Percentiles rank a stretch among this genome's conserved stretches.
These are phyloP conservation scores for Cheilosia grossa DNA, from an alignment of 2,888 invertebrate species.

Conservation along the genomic window DNA sequence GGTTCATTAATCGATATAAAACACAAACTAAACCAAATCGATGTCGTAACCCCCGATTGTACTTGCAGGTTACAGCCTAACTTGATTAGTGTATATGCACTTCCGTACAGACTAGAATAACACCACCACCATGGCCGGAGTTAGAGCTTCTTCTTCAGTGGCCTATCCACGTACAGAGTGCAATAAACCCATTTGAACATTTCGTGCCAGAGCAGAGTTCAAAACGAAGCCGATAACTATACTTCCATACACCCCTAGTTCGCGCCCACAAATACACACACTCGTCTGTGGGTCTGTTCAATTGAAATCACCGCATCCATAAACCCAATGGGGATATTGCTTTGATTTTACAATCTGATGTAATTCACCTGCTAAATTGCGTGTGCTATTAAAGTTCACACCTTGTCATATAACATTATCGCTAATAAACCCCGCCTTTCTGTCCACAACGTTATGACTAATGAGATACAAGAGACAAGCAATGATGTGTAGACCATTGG, in stretches of 20 bases:
- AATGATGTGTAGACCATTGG: conserved; percentile 15
- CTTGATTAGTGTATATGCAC: conserved; percentile 19
- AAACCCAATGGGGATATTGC: conserved; percentile 19
- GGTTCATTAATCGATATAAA: conserved; percentile 3
- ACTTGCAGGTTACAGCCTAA: conserved; percentile 11
- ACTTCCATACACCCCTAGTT: conserved; percentile 11
- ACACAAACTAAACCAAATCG: conserved; percentile 10
- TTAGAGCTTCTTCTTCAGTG: background rate
- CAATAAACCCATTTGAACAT: conserved; percentile 52
- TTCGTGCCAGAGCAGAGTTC: conserved; percentile 27
- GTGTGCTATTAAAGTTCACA: conserved; percentile 59
- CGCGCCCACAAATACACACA: background rate
- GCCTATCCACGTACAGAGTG: conserved; percentile 17
- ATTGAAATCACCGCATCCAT: conserved; percentile 44
- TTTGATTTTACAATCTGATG: conserved; percentile 37
- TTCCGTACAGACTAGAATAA: background rate
- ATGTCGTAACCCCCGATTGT: conserved; percentile 4
- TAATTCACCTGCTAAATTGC: conserved; percentile 40
- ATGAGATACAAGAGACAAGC: background rate
- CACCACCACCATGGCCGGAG: background rate
- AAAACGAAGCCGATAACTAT: conserved; percentile 35
- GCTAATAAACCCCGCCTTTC: conserved; percentile 11
- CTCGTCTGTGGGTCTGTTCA: conserved; percentile 5
- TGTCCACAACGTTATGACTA: background rate
- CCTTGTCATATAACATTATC: conserved; percentile 44